Base-by-base conservation (phyloP, 2,888 invertebrate species). In the Nephrotoma guestfalica region DNA sequence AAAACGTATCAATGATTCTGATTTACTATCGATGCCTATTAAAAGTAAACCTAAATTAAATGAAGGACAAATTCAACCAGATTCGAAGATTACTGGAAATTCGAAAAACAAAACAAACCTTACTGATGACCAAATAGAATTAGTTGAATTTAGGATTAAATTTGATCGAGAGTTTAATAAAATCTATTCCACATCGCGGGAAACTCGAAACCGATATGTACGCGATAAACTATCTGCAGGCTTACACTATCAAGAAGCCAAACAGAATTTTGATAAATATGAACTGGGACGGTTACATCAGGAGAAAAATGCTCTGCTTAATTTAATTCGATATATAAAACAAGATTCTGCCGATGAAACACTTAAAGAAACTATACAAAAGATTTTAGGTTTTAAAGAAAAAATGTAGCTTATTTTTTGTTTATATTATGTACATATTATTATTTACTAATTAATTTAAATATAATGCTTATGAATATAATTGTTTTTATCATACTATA, bases 401-500 rank as follows among this genome's bases (percentile, higher is more conserved):
- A 85, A 85, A 85, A 43, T 85, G 43, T 85, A 43, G 43, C 83
- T 41, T 71, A 71, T 71, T 30, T 30, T 30, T 30, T 30, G 30
- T 30, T 30, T 30, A 30, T 30, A 30, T 30, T 30, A 30, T 30
- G 30, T 30, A 30, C 30, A 30, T n/a, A n/a, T 41, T 41, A n/a
- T 41, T 41, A 41, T 41, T 84, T 4, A 84, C 15, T 84, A 84
- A 84, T 41, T 84, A 40, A 83, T 13, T 83, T 41, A 41, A 83
- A 41, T 40, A 13, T 83, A 41, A 83, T 41, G n/a, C 5, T 7
- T 9, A 41, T 41, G 41, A 84, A 41, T 15, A 41, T n/a, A 42
- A 15, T 41, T 15, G n/a, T 40, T 41, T 43, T 51, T 86, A 86
- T 40, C 95, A 95, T 84, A 96, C 95, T 89, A 95, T 94, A 89